Evolutionary conservation across 1,140 invertebrate genomes (phyloP).

Genomic region (Trigoniulus corallinus): DNA sequence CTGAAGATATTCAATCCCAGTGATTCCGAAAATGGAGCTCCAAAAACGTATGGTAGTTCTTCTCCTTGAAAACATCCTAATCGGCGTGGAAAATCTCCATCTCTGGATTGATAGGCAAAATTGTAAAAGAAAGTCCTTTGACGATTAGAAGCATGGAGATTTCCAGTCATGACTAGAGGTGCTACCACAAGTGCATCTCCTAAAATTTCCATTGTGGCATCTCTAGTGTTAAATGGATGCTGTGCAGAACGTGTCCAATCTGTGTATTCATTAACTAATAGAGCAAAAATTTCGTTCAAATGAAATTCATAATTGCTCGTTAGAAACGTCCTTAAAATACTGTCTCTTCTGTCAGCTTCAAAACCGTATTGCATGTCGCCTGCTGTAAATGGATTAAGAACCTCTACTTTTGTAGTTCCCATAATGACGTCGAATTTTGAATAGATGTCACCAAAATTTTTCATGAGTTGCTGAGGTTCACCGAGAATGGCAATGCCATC

Average conservation of each 20-base stretch:
- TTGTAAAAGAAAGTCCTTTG: constrained; percentile 72
- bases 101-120: constrained; percentile 84
- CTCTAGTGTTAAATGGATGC: constrained; percentile 79
- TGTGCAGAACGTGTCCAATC: constrained; percentile 88
- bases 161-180: constrained; percentile 75
- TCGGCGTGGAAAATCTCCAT: constrained; percentile 69
- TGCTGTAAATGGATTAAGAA: constrained; percentile 69
- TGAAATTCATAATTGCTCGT: constrained; percentile 83
- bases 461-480: constrained; percentile 52
- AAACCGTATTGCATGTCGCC: constrained; percentile 85
- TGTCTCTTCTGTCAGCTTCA: constrained; percentile 69
- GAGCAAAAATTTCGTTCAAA: constrained; percentile 91
- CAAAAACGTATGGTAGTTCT: constrained; percentile 82
- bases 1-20: constrained; percentile 58
- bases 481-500: constrained; percentile 80
- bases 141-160: constrained; percentile 61
- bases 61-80: constrained; percentile 82
- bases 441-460: constrained; percentile 47
- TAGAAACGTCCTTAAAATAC: constrained; percentile 77
- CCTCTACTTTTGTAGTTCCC: constrained; percentile 80
- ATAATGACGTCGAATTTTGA: constrained; percentile 81
- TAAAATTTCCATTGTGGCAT: constrained; percentile 82
- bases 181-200: constrained; percentile 87
- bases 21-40: constrained; percentile 52
- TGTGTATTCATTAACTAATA: constrained; percentile 92